Conservation (phyloP, 2,113 vertebrate genomes). For the Anas platyrhynchos region DNA sequence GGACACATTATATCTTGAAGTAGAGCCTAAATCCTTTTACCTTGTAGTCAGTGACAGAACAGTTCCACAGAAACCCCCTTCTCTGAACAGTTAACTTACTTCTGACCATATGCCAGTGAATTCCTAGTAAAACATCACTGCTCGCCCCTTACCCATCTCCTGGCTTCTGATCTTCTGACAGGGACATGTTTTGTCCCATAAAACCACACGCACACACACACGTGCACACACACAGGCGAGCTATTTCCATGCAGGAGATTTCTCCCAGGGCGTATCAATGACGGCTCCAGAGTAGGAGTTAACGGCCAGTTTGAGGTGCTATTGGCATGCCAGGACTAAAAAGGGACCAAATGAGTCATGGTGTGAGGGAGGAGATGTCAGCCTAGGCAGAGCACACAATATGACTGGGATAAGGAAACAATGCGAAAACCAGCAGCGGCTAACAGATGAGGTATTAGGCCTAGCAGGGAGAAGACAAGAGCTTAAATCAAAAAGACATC, state of each 20-base stretch:
- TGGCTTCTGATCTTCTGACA: not conserved
- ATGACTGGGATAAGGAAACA: constrained; percentile 42
- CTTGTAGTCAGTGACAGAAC: not conserved
- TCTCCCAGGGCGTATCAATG: constrained; percentile 24
- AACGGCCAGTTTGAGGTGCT: constrained; percentile 56
- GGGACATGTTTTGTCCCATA: not conserved
- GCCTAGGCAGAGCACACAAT: not conserved
- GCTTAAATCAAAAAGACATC: constrained; percentile 75
- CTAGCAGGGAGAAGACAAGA: constrained; percentile 50
- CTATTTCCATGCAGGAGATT: not conserved
- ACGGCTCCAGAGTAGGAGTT: constrained; percentile 51
- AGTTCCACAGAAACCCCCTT: not conserved
- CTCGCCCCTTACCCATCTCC: not conserved
- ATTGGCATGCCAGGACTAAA: constrained; percentile 54
- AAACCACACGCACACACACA: not conserved
- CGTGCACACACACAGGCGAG: not conserved
- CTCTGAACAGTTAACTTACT: not conserved
- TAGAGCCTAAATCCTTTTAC: not conserved
- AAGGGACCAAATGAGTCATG: constrained; percentile 63
- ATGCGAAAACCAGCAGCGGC: constrained; percentile 31
- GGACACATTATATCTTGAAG: not conserved
- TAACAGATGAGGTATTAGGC: constrained; percentile 65
- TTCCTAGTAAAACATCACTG: not conserved
- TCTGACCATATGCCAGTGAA: not conserved
- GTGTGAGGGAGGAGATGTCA: constrained; percentile 71